Conservation (phyloP, 2,797 vertebrate species). For the Okamejei kenojei region DNA sequence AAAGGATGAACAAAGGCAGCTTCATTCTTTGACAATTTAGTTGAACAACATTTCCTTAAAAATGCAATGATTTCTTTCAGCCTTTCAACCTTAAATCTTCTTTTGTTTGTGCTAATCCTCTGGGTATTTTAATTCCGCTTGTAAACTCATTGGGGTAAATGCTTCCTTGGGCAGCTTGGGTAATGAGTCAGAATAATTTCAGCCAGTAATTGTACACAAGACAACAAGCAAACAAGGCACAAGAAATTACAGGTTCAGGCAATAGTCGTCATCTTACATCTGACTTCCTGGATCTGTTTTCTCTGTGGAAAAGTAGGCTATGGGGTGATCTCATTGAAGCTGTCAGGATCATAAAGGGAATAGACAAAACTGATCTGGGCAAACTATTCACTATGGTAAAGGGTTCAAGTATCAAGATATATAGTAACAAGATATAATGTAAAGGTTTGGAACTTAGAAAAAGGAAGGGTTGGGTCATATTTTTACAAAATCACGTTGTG, state of each 20-base stretch:
- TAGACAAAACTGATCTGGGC: slow-evolving; percentile 10
- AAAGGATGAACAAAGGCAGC: slow-evolving; percentile 15
- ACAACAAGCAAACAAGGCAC: not conserved
- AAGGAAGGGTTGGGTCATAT: too few species aligned
- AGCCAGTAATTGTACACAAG: slow-evolving; percentile 6
- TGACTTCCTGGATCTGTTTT: not conserved
- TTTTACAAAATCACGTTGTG: not conserved
- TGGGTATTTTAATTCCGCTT: slow-evolving; percentile 32
- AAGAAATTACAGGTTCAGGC: not conserved
- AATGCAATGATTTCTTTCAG: slow-evolving; percentile 23
- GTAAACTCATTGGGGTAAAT: not conserved
- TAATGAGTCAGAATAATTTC: slow-evolving; percentile 24
- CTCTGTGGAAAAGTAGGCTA: not conserved
- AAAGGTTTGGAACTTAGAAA: not conserved
- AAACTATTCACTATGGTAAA: not conserved
- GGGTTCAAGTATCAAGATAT: not conserved
- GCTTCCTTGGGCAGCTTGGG: slow-evolving; percentile 14
- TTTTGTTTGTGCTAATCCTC: slow-evolving; percentile 18
- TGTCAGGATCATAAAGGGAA: slow-evolving; percentile 12
- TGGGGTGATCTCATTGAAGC: slow-evolving; percentile 9
- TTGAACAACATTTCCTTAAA: not conserved
- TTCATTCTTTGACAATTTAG: not conserved
- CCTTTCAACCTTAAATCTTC: not conserved
- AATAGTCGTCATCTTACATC: not conserved
- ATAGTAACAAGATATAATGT: not conserved